phyloP scores from a whole-genome alignment of 2,888 invertebrate species.

The Stramonita haemastoma region DNA sequence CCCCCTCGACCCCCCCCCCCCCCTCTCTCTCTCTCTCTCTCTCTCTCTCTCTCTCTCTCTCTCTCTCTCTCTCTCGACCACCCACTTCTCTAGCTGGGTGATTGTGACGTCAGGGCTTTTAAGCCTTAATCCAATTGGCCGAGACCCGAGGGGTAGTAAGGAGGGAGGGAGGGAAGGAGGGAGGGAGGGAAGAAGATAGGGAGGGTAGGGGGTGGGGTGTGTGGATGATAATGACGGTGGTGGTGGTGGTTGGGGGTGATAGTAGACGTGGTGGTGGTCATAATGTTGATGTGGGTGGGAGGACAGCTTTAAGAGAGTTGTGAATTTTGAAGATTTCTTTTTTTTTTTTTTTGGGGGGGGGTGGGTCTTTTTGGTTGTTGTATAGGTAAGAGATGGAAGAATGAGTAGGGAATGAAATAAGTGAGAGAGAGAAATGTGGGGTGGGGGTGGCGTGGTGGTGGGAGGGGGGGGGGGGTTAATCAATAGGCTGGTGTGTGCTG shows the following conservation, averaged over 20 bases:
- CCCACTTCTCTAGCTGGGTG: not conserved
- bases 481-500: not conserved
- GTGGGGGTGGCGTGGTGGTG: not conserved
- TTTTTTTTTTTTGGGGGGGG: not conserved
- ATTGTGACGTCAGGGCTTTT: slow-evolving; percentile 39
- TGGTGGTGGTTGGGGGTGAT: not conserved
- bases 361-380: not conserved
- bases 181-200: too few relatives aligned
- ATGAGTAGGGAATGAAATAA: not conserved
- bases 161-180: not conserved
- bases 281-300: not conserved
- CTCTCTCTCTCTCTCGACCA: not conserved
- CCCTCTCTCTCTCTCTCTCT: not conserved
- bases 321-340: too few relatives aligned
- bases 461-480: not conserved
- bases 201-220: too few relatives aligned
- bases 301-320: not conserved
- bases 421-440: not conserved
- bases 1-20: not conserved
- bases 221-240: too few relatives aligned
- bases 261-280: not conserved
- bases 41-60: not conserved
- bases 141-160: not conserved
- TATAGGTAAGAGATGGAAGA: not conserved
- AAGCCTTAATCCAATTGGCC: slow-evolving; percentile 44